Base-by-base conservation (phyloP, 2,888 invertebrate species). In the Hirtodrosophila confusa region DNA sequence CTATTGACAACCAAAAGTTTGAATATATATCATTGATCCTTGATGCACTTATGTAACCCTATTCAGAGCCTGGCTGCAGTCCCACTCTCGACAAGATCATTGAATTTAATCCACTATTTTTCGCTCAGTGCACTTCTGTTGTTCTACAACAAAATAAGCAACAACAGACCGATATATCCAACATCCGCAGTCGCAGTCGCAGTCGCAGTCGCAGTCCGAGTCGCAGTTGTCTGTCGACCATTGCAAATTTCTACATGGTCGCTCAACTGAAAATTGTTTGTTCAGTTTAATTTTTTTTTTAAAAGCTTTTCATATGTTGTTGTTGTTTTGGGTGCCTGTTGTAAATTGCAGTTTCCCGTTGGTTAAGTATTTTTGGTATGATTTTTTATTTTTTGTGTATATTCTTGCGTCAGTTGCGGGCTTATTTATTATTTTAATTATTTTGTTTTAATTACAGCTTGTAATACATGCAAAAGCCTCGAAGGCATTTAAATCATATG, bases 191-290 rank as follows among this genome's bases (percentile, higher is more conserved):
- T 47, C 47, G 47, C 53, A 36, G 63, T 49, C 37, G 53, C 49
- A 27, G 69, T 50, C 49, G 11, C 17, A 27, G 64, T 57, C 41
- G 43, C 45, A 53, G 80, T 60, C 49, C 37, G 63, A 69, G 71
- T 62, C 67, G 76, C 69, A 75, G 72, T 65, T 69, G 75, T 75
- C 75, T 76, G 85, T 85, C 80, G 83, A 85, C 88, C 87, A 88
- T 88, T 90, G 88, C 85, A 77, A 88, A 88, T 91, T 91, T 91
- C 90, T 91, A 90, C 91, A 88, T 91, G 91, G 91, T 65, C 89
- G 91, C 91, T 91, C 91, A 91, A 90, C 91, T 91, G 91, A 91
- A 91, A 90, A 90, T 89, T 80, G 72, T 78, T 84, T 80, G 63
- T 89, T 82, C 76, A 86, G 70, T 82, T 88, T 78, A 17, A 17